A percentile compares a stretch with the other conserved stretches of the same genome.
These are phyloP conservation scores for Natrix natrix DNA, from an alignment of 2,797 vertebrate species.

Conservation along the genomic window DNA sequence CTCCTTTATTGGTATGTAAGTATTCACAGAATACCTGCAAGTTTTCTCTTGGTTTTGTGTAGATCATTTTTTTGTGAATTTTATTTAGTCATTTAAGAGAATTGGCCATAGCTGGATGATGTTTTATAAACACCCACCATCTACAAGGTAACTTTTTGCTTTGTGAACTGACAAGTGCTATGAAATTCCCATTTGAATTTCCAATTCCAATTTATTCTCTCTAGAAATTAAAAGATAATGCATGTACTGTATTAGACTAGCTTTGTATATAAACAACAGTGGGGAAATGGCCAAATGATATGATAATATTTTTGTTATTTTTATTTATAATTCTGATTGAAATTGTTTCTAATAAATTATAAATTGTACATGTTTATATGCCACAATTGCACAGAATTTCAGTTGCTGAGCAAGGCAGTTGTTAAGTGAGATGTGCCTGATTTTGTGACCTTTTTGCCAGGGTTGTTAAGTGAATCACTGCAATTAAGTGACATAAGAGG, in stretches of 20 bases:
- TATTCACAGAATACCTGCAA: neutral
- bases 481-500: neutral
- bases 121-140: neutral
- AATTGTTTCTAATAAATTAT: neutral
- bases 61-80: neutral
- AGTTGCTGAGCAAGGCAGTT: neutral
- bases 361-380: neutral
- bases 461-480: neutral
- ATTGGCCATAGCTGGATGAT: neutral
- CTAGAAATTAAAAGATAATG: neutral
- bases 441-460: neutral
- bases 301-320: neutral
- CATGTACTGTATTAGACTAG: neutral
- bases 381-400: neutral
- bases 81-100: neutral
- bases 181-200: neutral
- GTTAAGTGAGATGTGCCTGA: neutral
- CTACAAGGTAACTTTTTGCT: neutral
- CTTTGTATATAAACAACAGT: neutral
- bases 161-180: neutral
- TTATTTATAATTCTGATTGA: neutral
- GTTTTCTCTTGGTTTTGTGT: neutral
- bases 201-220: neutral
- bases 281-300: neutral
- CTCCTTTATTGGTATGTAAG: too few species aligned